Base-by-base conservation (phyloP, 1,140 invertebrate genomes). In the Planococcus citri region DNA sequence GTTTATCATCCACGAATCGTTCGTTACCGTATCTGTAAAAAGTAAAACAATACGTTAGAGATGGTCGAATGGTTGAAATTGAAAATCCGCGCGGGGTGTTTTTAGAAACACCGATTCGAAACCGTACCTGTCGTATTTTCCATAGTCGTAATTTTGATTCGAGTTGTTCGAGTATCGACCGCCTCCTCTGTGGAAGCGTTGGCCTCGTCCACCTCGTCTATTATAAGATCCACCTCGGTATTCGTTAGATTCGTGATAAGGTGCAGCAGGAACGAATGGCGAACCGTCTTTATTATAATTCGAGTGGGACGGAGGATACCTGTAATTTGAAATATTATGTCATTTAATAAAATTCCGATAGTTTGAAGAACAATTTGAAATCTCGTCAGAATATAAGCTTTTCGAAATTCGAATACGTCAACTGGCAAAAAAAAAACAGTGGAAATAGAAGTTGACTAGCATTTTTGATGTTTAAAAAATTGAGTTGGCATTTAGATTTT, bases 141-240 rank as follows among this genome's bases (percentile, higher is more conserved):
- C 60, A 25, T 27, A 25, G 22, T 27, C 60, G 22, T 64, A 64
- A 64, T 25, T 64, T 25, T 64, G 60, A 64, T 64, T 64, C 20
- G 60, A 51, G 41, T 51, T 37, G 33, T 6, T 24, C 9, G 2
- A 17, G 4, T 25, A 24, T 4, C 60, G 8, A 17, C 22, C 22
- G 21, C 17, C 17, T 22, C 60, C 60, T 24, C 60, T 24, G 3
- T 24, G 60, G 24, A 24, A 64, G 9, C 60, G 60, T 25, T 10
- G 79, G 78, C 1, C 78, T 77, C 20, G 80, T 78, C 72, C 81
- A 80, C 14, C 82, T 77, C 20, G 76, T 76, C 27, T 69, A 37
- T 57, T 14, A n/a, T n/a, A n/a, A n/a, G n/a, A 69, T 22, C 29
- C 29, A n/a, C 33, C 29, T 12, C 22, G 37, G 38, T 69, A 57